Percentiles rank a stretch among this genome's conserved stretches.
Conservation (phyloP, 2,888 invertebrate species). For the Pseudanteris insignis region DNA sequence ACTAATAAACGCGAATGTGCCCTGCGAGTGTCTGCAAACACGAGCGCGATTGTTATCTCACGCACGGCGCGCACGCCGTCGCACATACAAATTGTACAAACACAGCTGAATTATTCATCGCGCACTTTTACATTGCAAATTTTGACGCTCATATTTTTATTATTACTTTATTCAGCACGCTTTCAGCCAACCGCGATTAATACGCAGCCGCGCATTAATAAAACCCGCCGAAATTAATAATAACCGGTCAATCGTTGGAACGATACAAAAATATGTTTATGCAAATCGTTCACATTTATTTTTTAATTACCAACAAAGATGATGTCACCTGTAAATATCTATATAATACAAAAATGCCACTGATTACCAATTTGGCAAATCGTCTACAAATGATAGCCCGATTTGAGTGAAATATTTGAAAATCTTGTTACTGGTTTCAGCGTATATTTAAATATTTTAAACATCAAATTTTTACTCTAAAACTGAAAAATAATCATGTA, state of each 20-base stretch:
- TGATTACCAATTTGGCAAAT: too few relatives aligned
- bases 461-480: too few relatives aligned
- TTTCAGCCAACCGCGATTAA: slow-evolving; percentile 12
- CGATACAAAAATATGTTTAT: background rate
- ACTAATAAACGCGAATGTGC: slow-evolving; percentile 60
- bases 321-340: too few relatives aligned
- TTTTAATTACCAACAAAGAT: too few relatives aligned
- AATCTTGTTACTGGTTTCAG: too few relatives aligned
- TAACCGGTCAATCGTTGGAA: background rate
- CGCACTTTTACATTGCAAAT: slow-evolving; percentile 42
- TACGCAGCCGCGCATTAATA: background rate
- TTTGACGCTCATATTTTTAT: slow-evolving; percentile 36
- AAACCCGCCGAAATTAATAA: slow-evolving; percentile 12
- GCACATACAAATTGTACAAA: slow-evolving; percentile 43
- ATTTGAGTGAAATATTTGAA: too few relatives aligned
- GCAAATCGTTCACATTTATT: too few relatives aligned
- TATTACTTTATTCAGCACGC: slow-evolving; percentile 17
- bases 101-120: slow-evolving; percentile 41
- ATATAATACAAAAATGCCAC: too few relatives aligned
- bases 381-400: too few relatives aligned
- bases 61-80: slow-evolving; percentile 35
- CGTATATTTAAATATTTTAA: too few relatives aligned
- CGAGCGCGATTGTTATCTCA: slow-evolving; percentile 44
- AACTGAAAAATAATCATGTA: too few relatives aligned
- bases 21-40: slow-evolving; percentile 51